Base-by-base conservation (phyloP, 2,888 invertebrate genomes). In the Apamea crenata region DNA sequence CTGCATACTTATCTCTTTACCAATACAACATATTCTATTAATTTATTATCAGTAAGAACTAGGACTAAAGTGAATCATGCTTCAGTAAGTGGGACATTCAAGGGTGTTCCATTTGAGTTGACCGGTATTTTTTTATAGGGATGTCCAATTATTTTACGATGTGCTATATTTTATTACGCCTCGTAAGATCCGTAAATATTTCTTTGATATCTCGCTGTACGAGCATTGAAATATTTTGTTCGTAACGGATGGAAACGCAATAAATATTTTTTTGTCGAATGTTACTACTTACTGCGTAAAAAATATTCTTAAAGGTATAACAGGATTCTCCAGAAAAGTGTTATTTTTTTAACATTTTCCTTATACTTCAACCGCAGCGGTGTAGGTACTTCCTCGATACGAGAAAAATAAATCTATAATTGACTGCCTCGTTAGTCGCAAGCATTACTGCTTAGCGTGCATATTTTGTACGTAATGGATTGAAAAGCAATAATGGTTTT, bases 71-170 rank as follows among this genome's bases (percentile, higher is more conserved):
- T 56, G 32, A 68, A 74, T 71, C 71, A 77, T 68, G 44, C n/a
- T 70, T 25, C 36, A 66, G 12, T 36, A 74, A 72, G 16, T 44
- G 8, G 63, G 50, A 63, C 32, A 47, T n/a, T 59, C 40, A 40
- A 72, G 72, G 73, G 63, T 84, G 87, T 74, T 76, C 80, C 65
- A 50, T 70, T 82, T 82, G 78, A 81, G n/a, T 70, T 86, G 87
- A 84, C 84, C 87, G 80, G 83, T 53, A 81, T 84, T 74, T 88
- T 88, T 88, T 89, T 90, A 85, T 79, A 74, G 80, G 70, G 36
- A 67, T 82, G 72, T 82, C 82, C 83, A 90, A 88, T 90, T 81
- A 88, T 44, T 90, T 89, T 81, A 89, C 82, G 80, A 85, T 72
- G 70, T 79, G 75, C 78, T 82, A 75, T 67, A 72, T 75, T 90